Percentiles rank a stretch among this genome's conserved stretches.
phyloP scores from a whole-genome alignment of 1,140 invertebrate species.

The Lasioglossum albipes region DNA sequence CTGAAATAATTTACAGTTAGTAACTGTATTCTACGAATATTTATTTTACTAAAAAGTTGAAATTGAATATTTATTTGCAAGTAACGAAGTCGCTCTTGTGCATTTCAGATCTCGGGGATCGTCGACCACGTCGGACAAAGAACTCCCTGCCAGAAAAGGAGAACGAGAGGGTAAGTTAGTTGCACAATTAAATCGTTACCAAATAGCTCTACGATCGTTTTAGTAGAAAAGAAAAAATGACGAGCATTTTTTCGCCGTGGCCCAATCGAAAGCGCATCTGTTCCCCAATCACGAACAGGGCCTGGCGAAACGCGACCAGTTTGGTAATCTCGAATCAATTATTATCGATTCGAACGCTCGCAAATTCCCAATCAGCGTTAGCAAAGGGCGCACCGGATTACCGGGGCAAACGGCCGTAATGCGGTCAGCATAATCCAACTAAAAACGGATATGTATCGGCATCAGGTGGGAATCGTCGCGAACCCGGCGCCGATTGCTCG shows the following conservation, averaged over 20 bases:
- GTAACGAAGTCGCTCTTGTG: neutral
- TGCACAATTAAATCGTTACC: neutral
- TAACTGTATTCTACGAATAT: too few species aligned
- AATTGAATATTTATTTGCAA: too few species aligned
- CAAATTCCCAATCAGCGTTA: conserved; percentile 29
- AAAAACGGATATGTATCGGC: conserved; percentile 46
- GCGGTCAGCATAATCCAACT: conserved; percentile 47
- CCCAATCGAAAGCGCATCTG: conserved; percentile 11
- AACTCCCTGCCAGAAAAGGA: neutral
- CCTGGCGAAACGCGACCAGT: neutral
- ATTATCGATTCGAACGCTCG: conserved; percentile 34
- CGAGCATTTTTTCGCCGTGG: neutral
- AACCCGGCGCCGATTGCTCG: conserved; percentile 6
- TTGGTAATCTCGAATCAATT: conserved; percentile 47
- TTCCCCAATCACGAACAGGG: conserved; percentile 22
- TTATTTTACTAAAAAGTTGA: too few species aligned
- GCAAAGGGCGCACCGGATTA: conserved; percentile 38
- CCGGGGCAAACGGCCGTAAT: conserved; percentile 38
- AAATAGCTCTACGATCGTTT: neutral
- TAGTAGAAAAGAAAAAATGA: neutral
- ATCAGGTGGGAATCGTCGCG: conserved; percentile 40
- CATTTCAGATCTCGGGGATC: neutral
- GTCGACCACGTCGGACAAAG: neutral
- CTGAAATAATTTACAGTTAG: too few species aligned
- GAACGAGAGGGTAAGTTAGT: neutral